These are phyloP conservation scores for Diorhabda sublineata DNA, from an alignment of 1,140 invertebrate species.

Conservation along the genomic window DNA sequence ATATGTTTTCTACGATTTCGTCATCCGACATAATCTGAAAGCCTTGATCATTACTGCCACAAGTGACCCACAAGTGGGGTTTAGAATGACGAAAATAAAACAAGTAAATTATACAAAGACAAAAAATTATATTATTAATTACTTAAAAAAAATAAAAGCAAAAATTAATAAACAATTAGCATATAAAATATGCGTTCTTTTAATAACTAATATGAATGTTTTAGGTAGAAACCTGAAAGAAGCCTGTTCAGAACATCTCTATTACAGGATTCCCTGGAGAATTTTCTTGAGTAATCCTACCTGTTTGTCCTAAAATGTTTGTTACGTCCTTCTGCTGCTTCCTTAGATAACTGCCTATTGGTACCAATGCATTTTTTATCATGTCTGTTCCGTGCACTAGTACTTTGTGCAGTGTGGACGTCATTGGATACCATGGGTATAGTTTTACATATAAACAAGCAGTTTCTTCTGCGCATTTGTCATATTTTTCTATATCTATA, in stretches of 20 bases:
- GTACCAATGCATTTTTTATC: too few relatives aligned
- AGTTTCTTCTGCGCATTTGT: slow-evolving; percentile 20
- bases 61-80: too few relatives aligned
- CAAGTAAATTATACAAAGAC: not conserved
- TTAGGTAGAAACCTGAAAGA: slow-evolving; percentile 4
- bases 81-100: slow-evolving; percentile 1
- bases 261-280: not conserved
- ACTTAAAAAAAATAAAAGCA: not conserved
- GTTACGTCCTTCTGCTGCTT: too few relatives aligned
- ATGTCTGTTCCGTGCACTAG: too few relatives aligned
- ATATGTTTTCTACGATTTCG: too few relatives aligned
- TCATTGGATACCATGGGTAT: slow-evolving; percentile 44
- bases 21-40: too few relatives aligned
- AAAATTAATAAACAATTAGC: not conserved
- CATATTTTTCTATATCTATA: slow-evolving; percentile 34
- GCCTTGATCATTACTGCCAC: too few relatives aligned
- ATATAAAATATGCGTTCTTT: not conserved
- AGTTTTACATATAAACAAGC: slow-evolving; percentile 34
- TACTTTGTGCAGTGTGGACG: slow-evolving; percentile 24
- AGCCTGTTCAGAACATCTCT: not conserved
- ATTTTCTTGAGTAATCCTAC: too few relatives aligned
- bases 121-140: not conserved
- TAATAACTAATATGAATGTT: not conserved
- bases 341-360: too few relatives aligned
- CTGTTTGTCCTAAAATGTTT: too few relatives aligned